phyloP scores from a whole-genome alignment of 1,140 invertebrate species.

The Arion vulgaris region DNA sequence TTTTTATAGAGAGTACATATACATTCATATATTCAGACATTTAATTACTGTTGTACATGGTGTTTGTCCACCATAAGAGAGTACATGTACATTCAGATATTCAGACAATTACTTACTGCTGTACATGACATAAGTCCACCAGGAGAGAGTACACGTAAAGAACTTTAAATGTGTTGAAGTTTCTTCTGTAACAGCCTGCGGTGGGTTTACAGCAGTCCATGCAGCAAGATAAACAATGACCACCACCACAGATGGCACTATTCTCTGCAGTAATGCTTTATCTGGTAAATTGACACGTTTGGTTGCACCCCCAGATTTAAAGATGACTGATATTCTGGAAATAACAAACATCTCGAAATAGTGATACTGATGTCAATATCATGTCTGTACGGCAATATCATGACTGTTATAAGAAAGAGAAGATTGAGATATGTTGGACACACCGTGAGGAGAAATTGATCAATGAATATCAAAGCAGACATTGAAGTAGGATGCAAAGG shows the following conservation, averaged over 20 bases:
- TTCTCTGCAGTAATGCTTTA: constrained; percentile 90
- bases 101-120: constrained; percentile 3
- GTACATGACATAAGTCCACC: constrained; percentile 57
- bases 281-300: constrained; percentile 94
- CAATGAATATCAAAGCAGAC: too few relatives aligned
- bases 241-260: constrained; percentile 89
- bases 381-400: too few relatives aligned
- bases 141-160: constrained; percentile 48
- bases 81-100: too few relatives aligned
- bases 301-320: constrained; percentile 90
- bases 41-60: too few relatives aligned
- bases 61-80: too few relatives aligned
- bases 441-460: too few relatives aligned
- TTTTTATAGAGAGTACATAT: too few relatives aligned
- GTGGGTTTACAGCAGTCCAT: constrained; percentile 84
- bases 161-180: constrained; percentile 57
- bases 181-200: constrained; percentile 77
- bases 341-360: not conserved
- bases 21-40: too few relatives aligned
- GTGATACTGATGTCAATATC: too few relatives aligned
- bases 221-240: constrained; percentile 90
- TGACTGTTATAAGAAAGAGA: too few relatives aligned
- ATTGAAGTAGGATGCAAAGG: too few relatives aligned
- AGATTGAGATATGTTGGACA: too few relatives aligned
- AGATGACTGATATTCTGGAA: constrained; percentile 90